Conservation (phyloP, 2,797 vertebrate genomes). For the Rhabdomys pumilio region DNA sequence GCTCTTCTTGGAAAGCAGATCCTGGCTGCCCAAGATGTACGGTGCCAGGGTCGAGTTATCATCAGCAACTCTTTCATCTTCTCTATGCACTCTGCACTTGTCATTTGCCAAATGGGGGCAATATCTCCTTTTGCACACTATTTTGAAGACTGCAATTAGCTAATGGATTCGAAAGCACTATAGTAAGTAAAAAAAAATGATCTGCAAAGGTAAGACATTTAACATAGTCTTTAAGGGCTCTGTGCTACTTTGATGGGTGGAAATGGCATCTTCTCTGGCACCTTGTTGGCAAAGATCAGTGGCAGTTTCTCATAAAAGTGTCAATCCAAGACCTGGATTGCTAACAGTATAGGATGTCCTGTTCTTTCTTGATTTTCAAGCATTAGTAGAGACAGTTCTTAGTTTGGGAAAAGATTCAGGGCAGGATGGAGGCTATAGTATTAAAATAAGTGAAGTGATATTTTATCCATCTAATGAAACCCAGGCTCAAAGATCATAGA, state of each 20-base stretch:
- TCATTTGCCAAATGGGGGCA: conserved; percentile 80
- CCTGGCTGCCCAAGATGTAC: conserved; percentile 45
- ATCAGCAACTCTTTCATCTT: conserved; percentile 81
- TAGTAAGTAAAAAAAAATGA: conserved; percentile 80
- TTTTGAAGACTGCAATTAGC: conserved; percentile 83
- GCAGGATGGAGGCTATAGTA: neutral
- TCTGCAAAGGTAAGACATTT: conserved; percentile 76
- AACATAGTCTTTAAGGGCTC: conserved; percentile 68
- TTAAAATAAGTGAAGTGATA: conserved; percentile 56
- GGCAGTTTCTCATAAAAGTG: conserved; percentile 42
- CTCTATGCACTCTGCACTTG: conserved; percentile 74
- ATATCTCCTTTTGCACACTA: conserved; percentile 80
- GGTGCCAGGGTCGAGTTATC: conserved; percentile 74
- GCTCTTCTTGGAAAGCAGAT: conserved; percentile 55
- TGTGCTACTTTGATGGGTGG: conserved; percentile 61
- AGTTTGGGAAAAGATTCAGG: neutral
- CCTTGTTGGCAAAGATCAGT: conserved; percentile 64
- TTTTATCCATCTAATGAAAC: neutral
- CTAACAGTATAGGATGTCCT: conserved; percentile 25
- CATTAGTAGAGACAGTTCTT: conserved; percentile 45
- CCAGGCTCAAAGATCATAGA: conserved; percentile 19
- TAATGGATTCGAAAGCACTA: conserved; percentile 84
- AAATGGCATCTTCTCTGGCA: conserved; percentile 48
- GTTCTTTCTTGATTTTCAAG: conserved; percentile 68
- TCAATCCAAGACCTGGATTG: neutral